phyloP scores from a whole-genome alignment of 2,113 vertebrate genomes.

The Loxodonta africana region DNA sequence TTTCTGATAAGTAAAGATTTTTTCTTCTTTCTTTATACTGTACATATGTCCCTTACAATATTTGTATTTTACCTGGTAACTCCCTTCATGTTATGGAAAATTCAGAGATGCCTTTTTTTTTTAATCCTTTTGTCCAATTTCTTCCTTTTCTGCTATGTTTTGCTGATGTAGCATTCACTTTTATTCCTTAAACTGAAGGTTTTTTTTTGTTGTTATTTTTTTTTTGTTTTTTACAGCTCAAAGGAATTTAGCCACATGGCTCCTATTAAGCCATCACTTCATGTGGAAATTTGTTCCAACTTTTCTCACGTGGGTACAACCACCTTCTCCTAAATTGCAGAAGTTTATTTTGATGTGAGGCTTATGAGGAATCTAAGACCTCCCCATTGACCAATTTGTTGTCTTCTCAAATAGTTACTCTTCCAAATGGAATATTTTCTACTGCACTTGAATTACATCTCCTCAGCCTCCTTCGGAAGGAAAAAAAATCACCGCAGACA shows the following conservation, averaged over 20 bases:
- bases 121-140: neutral
- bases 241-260: conserved; percentile 37
- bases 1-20: neutral
- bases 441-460: neutral
- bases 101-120: neutral
- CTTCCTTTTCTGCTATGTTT: neutral
- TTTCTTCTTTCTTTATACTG: neutral
- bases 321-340: conserved; percentile 8
- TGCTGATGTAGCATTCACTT: conserved; percentile 22
- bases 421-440: conserved; percentile 60
- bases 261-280: conserved; percentile 60
- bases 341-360: conserved; percentile 56
- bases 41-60: neutral
- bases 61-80: neutral
- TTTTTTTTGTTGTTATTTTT: neutral
- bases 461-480: neutral
- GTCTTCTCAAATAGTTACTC: conserved; percentile 51
- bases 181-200: conserved; percentile 37
- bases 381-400: neutral
- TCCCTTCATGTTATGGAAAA: neutral
- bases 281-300: neutral
- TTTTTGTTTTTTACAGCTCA: neutral
- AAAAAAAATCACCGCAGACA: neutral
- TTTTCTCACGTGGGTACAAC: neutral
- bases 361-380: neutral